Conservation (phyloP, 1,140 invertebrate species). For the Archegozetes longisetosus region DNA sequence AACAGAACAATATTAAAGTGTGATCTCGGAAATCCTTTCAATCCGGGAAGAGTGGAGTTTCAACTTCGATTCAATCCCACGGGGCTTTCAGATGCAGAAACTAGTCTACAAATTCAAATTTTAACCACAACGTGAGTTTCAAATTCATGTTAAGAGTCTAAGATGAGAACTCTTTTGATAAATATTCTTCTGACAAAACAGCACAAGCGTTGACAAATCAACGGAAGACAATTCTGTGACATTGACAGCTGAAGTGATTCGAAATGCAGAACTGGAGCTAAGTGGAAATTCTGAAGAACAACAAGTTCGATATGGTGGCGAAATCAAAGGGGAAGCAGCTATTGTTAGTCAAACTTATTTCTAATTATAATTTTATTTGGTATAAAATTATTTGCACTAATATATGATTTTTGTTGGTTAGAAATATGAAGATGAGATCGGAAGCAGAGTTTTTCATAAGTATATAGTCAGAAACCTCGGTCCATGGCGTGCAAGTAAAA, state of each 20-base stretch:
- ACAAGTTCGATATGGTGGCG: slow-evolving; percentile 70
- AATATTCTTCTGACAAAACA: slow-evolving; percentile 3
- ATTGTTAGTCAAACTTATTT: slow-evolving; percentile 42
- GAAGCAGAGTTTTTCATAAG: slow-evolving; percentile 60
- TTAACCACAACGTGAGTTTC: slow-evolving; percentile 71
- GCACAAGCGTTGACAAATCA: slow-evolving; percentile 36
- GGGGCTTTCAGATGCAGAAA: slow-evolving; percentile 47
- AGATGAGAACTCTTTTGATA: slow-evolving; percentile 2
- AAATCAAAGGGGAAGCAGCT: slow-evolving; percentile 57
- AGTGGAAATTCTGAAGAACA: slow-evolving; percentile 55
- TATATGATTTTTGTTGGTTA: neutral
- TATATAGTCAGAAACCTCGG: slow-evolving; percentile 72
- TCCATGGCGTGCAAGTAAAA: slow-evolving; percentile 56
- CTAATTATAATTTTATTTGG: too few relatives aligned
- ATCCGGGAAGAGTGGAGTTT: slow-evolving; percentile 28
- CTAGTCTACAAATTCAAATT: slow-evolving; percentile 48
- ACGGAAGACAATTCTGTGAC: slow-evolving; percentile 37
- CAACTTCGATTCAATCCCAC: slow-evolving; percentile 58
- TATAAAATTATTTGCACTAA: neutral
- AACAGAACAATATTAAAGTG: slow-evolving; percentile 58
- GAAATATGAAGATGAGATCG: slow-evolving; percentile 56
- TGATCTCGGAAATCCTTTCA: slow-evolving; percentile 74
- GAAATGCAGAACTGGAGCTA: slow-evolving; percentile 61
- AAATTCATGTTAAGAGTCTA: neutral
- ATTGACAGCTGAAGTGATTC: slow-evolving; percentile 50